phyloP scores from a whole-genome alignment of 2,888 invertebrate genomes.

The Cacoxenus indagator region DNA sequence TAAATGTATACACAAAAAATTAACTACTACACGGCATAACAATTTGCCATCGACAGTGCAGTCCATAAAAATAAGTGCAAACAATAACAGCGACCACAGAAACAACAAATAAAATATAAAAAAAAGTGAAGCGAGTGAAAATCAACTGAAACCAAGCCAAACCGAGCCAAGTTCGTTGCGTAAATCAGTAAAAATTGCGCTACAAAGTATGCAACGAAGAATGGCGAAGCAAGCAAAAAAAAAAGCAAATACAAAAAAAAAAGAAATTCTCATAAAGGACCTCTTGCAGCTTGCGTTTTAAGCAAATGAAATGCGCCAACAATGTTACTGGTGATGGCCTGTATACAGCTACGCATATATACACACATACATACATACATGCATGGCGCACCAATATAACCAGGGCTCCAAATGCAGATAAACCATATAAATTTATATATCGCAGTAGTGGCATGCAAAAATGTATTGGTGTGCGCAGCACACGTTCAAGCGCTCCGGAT shows the following conservation, averaged over 20 bases:
- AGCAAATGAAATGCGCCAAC: conserved; percentile 61
- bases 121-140: not conserved
- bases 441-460: not conserved
- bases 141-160: not conserved
- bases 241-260: not conserved
- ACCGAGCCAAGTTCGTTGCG: not conserved
- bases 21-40: conserved; percentile 63
- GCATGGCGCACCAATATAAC: conserved; percentile 30
- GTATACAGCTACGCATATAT: conserved; percentile 17
- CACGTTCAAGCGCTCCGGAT: conserved; percentile 43
- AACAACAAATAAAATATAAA: not conserved
- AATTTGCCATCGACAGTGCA: conserved; percentile 46
- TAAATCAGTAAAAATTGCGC: conserved; percentile 32
- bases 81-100: conserved; percentile 17
- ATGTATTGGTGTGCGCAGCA: conserved; percentile 33
- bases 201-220: conserved; percentile 16
- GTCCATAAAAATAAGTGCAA: conserved; percentile 54
- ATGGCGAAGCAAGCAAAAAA: conserved; percentile 5
- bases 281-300: conserved; percentile 64
- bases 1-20: conserved; percentile 57
- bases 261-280: too few species aligned
- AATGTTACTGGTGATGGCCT: conserved; percentile 61
- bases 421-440: conserved; percentile 2
- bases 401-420: too few species aligned
- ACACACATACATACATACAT: conserved; percentile 23